Evolutionary conservation across 2,888 invertebrate species (phyloP), one percentile per base, ranked within the genome.

Genomic region (Agonopterix alstromeriana): DNA sequence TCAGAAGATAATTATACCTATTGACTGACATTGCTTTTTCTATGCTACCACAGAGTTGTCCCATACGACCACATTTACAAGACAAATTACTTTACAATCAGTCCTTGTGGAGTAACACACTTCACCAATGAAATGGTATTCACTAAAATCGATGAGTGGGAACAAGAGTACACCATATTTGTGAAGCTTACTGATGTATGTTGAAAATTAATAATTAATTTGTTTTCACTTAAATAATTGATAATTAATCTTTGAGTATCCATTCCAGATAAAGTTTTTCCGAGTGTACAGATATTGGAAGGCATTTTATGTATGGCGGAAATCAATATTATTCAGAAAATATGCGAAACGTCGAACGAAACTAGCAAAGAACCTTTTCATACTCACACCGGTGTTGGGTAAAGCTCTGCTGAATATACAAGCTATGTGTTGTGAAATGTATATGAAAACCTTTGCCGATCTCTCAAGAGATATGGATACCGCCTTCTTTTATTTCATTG

Each of bases 61-160:
- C 90, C 92, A 0, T 96, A 94, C 65, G 90, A 92, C 40, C 87
- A 93, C 46, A 86, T 95, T 14, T 92, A 94, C 61, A 92, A 90
- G 67, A 90, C 81, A 10, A 94, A 95, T 65, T 95, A 93, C 70
- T 92, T 94, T 64, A 97, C 97, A 0, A 93, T 97, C 58, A 95
- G 97, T 57, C 83, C 91, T 2, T 92, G 93, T 66, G 97, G 97
- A 0, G 95, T 97, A 0, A 93, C 95, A n/a, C 94, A 94, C 63
- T 93, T 92, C 72, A 91, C 90, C 10, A 91, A 91, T 48, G 96
- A 96, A 71, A 93, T 94, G 77, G 92, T 92, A 10, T 97, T 95
- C 67, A 95, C 95, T 0, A 91, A 93, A 8, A 83, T 97, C 5
- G 90, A 92, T 12, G 90, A 92, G 53, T 97, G 96, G 96, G 94